phyloP scores from a whole-genome alignment of 2,797 vertebrate genomes.

The Poecilia picta region DNA sequence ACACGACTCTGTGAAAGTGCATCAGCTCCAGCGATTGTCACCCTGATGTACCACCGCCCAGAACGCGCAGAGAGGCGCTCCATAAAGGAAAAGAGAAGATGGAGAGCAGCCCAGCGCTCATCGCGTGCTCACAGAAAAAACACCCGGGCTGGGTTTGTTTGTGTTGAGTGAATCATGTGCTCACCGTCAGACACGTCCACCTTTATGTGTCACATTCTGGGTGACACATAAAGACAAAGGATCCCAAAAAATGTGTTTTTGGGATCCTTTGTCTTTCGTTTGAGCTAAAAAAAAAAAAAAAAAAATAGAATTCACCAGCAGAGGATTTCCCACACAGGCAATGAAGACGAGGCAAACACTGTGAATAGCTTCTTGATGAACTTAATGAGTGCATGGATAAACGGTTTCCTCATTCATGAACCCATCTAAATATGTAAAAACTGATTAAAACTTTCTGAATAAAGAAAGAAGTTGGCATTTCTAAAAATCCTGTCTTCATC shows the following conservation, averaged over 20 bases:
- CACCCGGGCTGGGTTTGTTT: background rate
- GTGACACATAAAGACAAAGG: too few species aligned
- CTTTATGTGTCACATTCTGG: conserved; percentile 30
- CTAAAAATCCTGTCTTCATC: background rate
- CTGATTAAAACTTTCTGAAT: background rate
- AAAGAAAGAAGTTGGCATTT: background rate
- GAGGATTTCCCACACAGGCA: background rate
- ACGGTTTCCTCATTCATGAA: background rate
- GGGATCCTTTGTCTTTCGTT: background rate
- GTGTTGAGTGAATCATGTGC: conserved; percentile 19
- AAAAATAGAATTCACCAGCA: background rate
- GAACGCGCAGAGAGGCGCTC: conserved; percentile 21
- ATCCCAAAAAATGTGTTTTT: too few species aligned
- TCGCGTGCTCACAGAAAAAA: background rate
- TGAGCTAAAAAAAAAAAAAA: background rate
- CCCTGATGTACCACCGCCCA: conserved; percentile 6
- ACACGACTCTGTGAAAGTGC: conserved; percentile 5
- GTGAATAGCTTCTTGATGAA: background rate
- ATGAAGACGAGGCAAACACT: background rate
- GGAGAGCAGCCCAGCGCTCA: conserved; percentile 17
- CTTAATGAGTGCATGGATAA: background rate
- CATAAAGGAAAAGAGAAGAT: conserved; percentile 33
- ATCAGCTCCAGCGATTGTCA: conserved; percentile 27
- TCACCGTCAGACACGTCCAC: conserved; percentile 32
- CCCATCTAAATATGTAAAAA: background rate